Base-by-base conservation (phyloP, 2,113 vertebrate species). In the Ptilorrhoa leucosticta region DNA sequence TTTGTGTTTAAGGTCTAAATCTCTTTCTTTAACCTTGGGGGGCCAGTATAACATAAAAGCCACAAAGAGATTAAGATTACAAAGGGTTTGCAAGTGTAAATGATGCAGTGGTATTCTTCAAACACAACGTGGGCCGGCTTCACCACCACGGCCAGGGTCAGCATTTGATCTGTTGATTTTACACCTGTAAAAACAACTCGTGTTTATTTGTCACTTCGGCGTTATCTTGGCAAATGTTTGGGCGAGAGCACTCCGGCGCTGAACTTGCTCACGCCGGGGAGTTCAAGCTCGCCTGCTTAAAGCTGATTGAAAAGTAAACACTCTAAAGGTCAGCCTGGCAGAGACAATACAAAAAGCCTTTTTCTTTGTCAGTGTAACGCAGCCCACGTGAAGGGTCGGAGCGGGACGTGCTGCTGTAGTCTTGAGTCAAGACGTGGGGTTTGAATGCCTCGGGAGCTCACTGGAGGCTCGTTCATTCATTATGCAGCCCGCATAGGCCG, bases 1-100 rank as follows among this genome's bases (percentile, higher is more conserved):
- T 99, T 98, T 98, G 98, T 98, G 98, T 98, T 98, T 98, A 98
- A 98, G 98, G 98, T 98, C 98, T 98, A 98, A 98, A 98, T 98
- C 98, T 98, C 98, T 98, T 98, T 98, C 98, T 98, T 98, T 98
- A 98, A 98, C 97, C 97, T 98, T 98, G 97, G 97, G 96, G 97
- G 97, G 97, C 97, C 97, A 96, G 97, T 97, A 97, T 97, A 98
- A 98, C 97, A 98, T 98, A 98, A 98, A 98, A 98, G 97, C 97
- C 98, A 98, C 98, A 98, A 98, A 98, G 96, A 98, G 98, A 98
- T 98, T 98, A 98, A 97, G 98, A 98, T 98, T 98, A 98, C 98
- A 98, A 98, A 97, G 97, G 96, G 98, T 98, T 98, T 97, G 97
- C 97, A 97, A 98, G 98, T 97, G 97, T 98, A 98, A 98, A 98